Conservation (phyloP, 2,797 vertebrate genomes). For the Typhlichthys subterraneus region DNA sequence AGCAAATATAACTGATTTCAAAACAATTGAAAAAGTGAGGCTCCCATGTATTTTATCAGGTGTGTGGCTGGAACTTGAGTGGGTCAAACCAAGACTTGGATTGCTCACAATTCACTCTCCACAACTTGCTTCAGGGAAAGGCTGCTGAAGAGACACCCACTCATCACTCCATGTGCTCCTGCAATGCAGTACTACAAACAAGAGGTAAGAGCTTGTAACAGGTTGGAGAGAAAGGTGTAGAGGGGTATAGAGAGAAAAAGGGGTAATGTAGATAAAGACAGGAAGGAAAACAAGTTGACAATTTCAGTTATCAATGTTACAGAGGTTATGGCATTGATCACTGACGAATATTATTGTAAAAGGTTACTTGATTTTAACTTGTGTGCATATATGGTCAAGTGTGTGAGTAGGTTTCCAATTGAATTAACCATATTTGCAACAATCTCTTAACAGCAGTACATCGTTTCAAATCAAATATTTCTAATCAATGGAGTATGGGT, state of each 20-base stretch:
- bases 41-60: constrained; percentile 53
- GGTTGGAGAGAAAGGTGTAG: constrained; percentile 40
- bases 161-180: constrained; percentile 71
- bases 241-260: constrained; percentile 35
- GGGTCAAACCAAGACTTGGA: constrained; percentile 63
- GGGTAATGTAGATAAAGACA: constrained; percentile 47
- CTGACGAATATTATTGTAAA: not conserved
- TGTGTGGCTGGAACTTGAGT: constrained; percentile 54
- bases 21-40: constrained; percentile 32
- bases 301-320: constrained; percentile 36
- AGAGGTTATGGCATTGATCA: constrained; percentile 20
- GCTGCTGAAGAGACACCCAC: constrained; percentile 46
- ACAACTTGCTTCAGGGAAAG: constrained; percentile 63
- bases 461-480: constrained; percentile 28
- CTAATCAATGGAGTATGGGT: constrained; percentile 5
- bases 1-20: constrained; percentile 11
- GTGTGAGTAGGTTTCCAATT: not conserved
- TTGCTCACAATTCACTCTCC: constrained; percentile 65
- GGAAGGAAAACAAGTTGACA: constrained; percentile 67
- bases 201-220: constrained; percentile 64
- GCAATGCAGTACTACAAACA: constrained; percentile 71
- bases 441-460: not conserved
- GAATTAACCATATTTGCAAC: constrained; percentile 1
- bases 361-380: not conserved
- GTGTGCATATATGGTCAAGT: not conserved